Evolutionary conservation across 2,113 vertebrate genomes (phyloP), one percentile per base, ranked within the genome.

Genomic region (Fregata magnificens): DNA sequence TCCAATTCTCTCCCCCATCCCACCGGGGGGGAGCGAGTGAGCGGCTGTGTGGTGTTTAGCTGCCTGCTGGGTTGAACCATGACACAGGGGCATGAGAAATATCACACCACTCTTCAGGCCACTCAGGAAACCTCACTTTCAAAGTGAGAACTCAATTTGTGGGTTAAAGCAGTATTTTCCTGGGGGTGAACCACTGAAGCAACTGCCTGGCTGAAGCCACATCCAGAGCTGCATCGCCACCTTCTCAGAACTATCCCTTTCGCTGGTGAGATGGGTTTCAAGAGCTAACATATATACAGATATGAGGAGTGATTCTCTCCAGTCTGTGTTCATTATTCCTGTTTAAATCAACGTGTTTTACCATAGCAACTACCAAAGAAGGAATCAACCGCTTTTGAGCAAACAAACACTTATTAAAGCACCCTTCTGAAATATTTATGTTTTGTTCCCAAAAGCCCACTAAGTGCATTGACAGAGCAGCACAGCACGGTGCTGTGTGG

Each of bases 281-380:
- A 3, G 44, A 87, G 50, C 65, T 34, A 81, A 80, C 15, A 5
- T 7, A 36, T 59, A 86, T 53, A 61, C 59, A 55, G 66, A 6
- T 72, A 69, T 1, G 18, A 95, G 83, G 16, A 80, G 58, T 80
- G 58, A 61, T 84, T 47, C 71, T 79, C 49, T 82, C 31, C 61
- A 45, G 31, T 25, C 28, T 34, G 70, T 47, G 52, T 82, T 90
- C 83, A 78, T 91, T 82, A 38, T 65, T 81, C 86, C 84, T 82
- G 17, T 83, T 89, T 70, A 88, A 98, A 92, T 78, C 89, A 77
- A 94, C 67, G 52, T 86, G 80, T 34, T 95, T 92, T 94, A 44
- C 87, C 92, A 96, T 95, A 95, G 96, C 91, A 94, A 95, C 93
- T 81, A 83, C 76, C 76, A 82, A 90, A 80, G 91, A 94, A 90